phyloP scores from a whole-genome alignment of 2,113 vertebrate genomes.

The Echinops telfairi region DNA sequence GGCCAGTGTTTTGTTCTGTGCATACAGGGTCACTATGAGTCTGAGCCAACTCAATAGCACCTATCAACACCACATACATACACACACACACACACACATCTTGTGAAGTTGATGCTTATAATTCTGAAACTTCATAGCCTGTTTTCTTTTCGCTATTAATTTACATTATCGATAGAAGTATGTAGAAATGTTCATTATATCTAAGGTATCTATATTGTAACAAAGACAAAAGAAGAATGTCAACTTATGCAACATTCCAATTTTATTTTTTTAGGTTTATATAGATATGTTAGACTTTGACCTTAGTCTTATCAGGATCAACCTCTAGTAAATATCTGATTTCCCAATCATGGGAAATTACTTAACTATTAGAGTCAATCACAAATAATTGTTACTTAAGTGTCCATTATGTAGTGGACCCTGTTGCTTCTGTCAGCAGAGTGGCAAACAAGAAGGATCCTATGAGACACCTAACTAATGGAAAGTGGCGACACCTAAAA shows the following conservation, averaged over 20 bases:
- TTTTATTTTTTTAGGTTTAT: not conserved
- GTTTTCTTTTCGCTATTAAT: not conserved
- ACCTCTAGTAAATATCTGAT: not conserved
- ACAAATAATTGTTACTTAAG: not conserved
- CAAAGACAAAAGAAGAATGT: not conserved
- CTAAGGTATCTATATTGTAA: constrained; percentile 1
- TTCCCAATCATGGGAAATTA: not conserved
- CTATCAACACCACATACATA: too few relatives aligned
- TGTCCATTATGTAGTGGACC: not conserved
- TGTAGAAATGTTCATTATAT: not conserved
- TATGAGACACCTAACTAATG: not conserved
- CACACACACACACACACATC: not conserved
- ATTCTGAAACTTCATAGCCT: not conserved
- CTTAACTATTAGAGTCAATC: not conserved
- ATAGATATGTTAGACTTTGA: not conserved
- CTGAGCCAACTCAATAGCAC: too few relatives aligned
- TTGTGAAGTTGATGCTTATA: not conserved
- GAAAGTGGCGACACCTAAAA: not conserved
- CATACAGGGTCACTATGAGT: too few relatives aligned
- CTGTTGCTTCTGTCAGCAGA: not conserved
- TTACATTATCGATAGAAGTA: constrained; percentile 5
- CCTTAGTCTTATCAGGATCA: not conserved
- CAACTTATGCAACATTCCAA: constrained; percentile 27
- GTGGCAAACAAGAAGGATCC: not conserved
- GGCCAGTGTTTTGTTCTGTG: too few relatives aligned